Evolutionary conservation across 2,888 invertebrate genomes (phyloP), one percentile per base, ranked within the genome.

Genomic region (Lissocephala sabroskyi): DNA sequence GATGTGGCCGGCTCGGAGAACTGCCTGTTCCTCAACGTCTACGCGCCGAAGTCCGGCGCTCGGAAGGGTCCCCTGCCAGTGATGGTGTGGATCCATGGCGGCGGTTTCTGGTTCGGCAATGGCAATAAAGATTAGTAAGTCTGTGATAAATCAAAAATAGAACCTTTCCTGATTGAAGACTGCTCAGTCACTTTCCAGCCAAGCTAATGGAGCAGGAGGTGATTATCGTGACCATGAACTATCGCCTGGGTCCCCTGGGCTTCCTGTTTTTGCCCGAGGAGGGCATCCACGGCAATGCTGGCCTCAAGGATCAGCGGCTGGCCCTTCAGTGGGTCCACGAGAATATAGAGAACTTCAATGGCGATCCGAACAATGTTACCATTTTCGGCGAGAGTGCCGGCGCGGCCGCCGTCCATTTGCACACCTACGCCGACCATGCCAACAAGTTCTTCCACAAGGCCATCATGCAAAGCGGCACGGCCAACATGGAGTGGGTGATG

Each of bases 321-420:
- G 88, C 88, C 7, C 81, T 87, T 62, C 84, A 86, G 56, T 83
- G 86, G 62, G 41, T 84, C 79, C 59, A 85, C 1, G 86, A 86
- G 1, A 63, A 86, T 82, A 67, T 87, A 80, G 45, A 68, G 62
- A 67, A 85, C 80, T 79, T 86, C 80, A 83, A 84, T 82, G 65
- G 86, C 77, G 85, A 87, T 86, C 68, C 81, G 0, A 51, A 66
- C 5, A 84, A 84, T 46, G 71, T 84, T 0, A 84, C 83, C 0
- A 26, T 84, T 1, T 83, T 84, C 18, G 85, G 84, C 0, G 82
- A 84, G 53, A 83, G 83, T 41, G 84, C 84, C 1, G 85, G 85
- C 0, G 82, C 65, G 1, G 49, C 79, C 1, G 58, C 78, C 1
- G 79, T 80, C 6, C 82, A 84, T 55, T 49, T 84, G 11, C 85